These are phyloP conservation scores for Hemicrepidius hirtus DNA, from an alignment of 2,888 invertebrate genomes.

Conservation along the genomic window DNA sequence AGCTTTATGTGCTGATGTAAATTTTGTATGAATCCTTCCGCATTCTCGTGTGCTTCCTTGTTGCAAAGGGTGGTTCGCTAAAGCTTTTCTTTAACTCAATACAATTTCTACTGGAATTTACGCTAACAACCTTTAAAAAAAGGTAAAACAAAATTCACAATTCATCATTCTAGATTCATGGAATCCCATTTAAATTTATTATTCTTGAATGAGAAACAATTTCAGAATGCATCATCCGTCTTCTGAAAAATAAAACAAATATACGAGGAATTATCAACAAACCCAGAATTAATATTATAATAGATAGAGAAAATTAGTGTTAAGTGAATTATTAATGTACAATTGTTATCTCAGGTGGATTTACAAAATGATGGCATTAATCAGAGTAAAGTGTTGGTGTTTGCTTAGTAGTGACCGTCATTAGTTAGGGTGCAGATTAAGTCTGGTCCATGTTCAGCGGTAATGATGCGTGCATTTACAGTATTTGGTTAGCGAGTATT, in stretches of 20 bases:
- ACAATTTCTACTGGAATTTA: no score
- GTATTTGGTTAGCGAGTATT: constrained; percentile 65
- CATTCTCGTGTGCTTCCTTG: constrained; percentile 19
- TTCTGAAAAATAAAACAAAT: no score
- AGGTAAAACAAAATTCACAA: no score
- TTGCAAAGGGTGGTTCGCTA: constrained; percentile 23
- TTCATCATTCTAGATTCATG: no score
- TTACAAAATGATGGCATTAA: constrained; percentile 38
- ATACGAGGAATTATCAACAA: constrained; percentile 7
- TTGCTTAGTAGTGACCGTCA: constrained; percentile 50
- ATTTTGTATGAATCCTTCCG: constrained; percentile 35
- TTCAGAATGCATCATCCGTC: no score
- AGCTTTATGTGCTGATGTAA: constrained; percentile 34
- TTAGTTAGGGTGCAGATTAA: constrained; percentile 51
- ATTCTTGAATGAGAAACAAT: no score
- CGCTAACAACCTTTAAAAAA: no score
- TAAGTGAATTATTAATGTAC: background rate
- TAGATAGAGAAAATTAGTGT: no score
- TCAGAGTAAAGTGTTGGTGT: constrained; percentile 40
- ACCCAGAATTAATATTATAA: no score
- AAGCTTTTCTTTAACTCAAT: background rate
- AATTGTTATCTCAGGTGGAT: constrained; percentile 1
- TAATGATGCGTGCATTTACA: constrained; percentile 61
- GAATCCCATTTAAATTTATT: no score
- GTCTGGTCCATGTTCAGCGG: constrained; percentile 52